Percentiles rank a stretch among this genome's conserved stretches.
These are phyloP conservation scores for Phasianus colchicus DNA, from an alignment of 2,113 vertebrate species.

Conservation along the genomic window DNA sequence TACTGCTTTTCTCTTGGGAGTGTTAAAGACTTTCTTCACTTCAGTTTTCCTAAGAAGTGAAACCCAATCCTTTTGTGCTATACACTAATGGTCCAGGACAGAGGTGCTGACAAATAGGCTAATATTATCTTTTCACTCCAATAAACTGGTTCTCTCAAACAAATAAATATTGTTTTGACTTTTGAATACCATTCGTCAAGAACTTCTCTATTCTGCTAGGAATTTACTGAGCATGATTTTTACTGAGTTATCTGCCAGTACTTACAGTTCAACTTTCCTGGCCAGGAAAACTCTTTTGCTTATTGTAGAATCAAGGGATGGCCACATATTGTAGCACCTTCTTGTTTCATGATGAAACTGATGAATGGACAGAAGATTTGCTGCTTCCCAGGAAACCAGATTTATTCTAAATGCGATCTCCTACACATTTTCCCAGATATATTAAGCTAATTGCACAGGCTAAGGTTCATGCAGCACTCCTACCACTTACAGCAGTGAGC, in stretches of 20 bases:
- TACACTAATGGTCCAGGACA: rapidly evolving
- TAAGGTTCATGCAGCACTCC: background rate
- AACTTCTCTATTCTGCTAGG: background rate
- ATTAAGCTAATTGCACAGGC: background rate
- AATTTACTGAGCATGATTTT: background rate
- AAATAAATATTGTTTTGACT: background rate
- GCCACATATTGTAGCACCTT: background rate
- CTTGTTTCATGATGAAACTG: background rate
- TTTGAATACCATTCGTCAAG: background rate
- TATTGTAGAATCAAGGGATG: background rate
- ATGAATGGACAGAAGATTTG: background rate
- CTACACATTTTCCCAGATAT: background rate
- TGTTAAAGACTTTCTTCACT: background rate
- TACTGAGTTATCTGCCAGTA: background rate
- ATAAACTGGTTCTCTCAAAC: background rate
- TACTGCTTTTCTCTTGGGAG: background rate
- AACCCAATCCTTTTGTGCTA: background rate
- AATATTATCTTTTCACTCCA: background rate
- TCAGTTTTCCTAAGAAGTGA: background rate
- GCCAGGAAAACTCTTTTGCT: background rate
- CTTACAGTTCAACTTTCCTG: background rate
- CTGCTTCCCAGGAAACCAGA: background rate
- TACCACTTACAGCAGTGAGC: background rate
- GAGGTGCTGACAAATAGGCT: background rate
- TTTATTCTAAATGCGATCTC: background rate